Conservation (phyloP, 2,888 invertebrate species). For the Nineta flava region DNA sequence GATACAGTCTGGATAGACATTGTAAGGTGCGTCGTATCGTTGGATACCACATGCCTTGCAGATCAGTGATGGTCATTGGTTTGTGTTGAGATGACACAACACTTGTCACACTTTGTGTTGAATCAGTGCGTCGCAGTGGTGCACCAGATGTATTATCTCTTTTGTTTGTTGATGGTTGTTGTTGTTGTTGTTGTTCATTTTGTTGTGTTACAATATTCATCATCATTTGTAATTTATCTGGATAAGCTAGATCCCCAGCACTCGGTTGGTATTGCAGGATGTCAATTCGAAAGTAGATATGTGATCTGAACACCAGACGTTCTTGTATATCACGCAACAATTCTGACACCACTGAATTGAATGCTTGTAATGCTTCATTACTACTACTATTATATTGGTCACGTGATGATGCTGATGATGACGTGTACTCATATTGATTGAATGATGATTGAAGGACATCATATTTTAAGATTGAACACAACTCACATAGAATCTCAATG, state of each 20-base stretch:
- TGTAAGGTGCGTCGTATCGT: conserved; percentile 89
- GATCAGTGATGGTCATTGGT: conserved; percentile 40
- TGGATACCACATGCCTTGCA: conserved; percentile 99
- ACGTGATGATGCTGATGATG: too few relatives aligned
- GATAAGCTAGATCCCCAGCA: conserved; percentile 92
- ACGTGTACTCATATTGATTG: not conserved
- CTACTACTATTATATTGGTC: too few relatives aligned
- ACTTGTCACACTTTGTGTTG: not conserved
- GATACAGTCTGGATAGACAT: conserved; percentile 79
- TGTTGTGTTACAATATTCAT: conserved; percentile 38
- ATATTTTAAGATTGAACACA: conserved; percentile 80
- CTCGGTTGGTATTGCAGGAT: conserved; percentile 79
- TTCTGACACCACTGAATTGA: conserved; percentile 63
- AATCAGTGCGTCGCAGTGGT: conserved; percentile 29
- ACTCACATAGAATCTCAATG: conserved; percentile 90
- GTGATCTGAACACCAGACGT: conserved; percentile 85
- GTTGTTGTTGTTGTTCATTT: not conserved
- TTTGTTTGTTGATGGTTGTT: not conserved
- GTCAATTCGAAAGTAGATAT: conserved; percentile 85
- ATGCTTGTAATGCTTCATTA: conserved; percentile 48
- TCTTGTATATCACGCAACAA: conserved; percentile 91
- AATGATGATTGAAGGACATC: conserved; percentile 49
- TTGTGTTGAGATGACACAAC: not conserved
- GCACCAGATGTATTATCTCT: conserved; percentile 11
- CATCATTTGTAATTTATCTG: conserved; percentile 96